phyloP scores from a whole-genome alignment of 2,888 invertebrate species.

The Lithosia quadra region DNA sequence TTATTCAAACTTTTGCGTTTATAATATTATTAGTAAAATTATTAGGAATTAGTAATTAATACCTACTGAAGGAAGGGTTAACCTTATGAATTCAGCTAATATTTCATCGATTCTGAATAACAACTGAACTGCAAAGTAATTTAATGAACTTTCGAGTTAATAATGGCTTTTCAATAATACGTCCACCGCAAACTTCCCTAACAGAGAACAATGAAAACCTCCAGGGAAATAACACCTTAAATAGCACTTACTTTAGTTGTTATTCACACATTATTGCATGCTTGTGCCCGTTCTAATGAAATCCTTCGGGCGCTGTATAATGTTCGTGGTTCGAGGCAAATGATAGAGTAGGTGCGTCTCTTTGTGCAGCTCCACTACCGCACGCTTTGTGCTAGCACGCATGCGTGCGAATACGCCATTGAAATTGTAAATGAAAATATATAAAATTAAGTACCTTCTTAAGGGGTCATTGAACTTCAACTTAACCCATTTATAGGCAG shows the following conservation, averaged over 20 bases:
- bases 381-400: constrained; percentile 4
- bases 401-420: constrained; percentile 2
- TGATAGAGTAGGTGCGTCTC: constrained; percentile 7
- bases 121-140: background rate
- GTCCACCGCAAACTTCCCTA: background rate
- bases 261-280: background rate
- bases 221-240: background rate
- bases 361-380: constrained; percentile 14
- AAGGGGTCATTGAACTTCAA: background rate
- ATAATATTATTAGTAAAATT: too few species aligned
- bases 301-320: background rate
- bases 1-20: too few species aligned
- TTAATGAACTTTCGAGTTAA: background rate
- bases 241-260: background rate
- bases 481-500: background rate
- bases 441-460: constrained; percentile 2
- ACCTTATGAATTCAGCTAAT: background rate
- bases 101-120: background rate
- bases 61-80: too few species aligned
- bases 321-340: constrained; percentile 4
- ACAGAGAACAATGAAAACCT: background rate
- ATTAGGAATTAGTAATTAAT: too few species aligned
- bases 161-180: background rate
- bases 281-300: background rate
- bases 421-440: constrained; percentile 5